A percentile compares a stretch with the other conserved stretches of the same genome.
Conservation (phyloP, 2,113 vertebrate genomes). For the human region GRCh38 chr6:133872501-133873000, state of each 20-base stretch:
- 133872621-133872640: not conserved
- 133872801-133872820: not conserved
- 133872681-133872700: not conserved
- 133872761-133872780: not conserved
- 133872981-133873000: not conserved
- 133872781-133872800: not conserved
- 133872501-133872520: not conserved
- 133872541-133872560: not conserved
- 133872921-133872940: not conserved
- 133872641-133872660: not conserved
- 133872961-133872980: not conserved
- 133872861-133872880: not conserved
- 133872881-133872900: not conserved
- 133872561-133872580: not conserved
- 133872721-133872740: not conserved
- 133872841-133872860: not conserved
- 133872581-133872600: not conserved
- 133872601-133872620: not conserved
- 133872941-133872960: not conserved
- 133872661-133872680: not conserved
- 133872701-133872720: not conserved
- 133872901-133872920: not conserved
- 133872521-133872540: not conserved
- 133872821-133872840: not conserved
- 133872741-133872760: not conserved